These are phyloP conservation scores for Spinibarbus caldwelli DNA, from an alignment of 2,797 vertebrate species.

Conservation along the genomic window DNA sequence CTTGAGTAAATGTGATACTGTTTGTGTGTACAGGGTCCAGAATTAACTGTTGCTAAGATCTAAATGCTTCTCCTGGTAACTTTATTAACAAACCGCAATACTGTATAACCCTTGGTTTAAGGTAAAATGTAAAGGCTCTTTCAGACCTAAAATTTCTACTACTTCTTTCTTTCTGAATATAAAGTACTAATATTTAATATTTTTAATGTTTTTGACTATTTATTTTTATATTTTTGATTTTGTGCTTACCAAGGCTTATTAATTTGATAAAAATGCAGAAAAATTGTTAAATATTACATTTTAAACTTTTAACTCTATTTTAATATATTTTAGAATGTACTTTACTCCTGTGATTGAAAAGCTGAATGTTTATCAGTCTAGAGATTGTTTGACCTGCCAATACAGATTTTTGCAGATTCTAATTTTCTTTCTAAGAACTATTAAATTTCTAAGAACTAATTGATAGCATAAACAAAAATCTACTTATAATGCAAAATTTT, in stretches of 20 bases:
- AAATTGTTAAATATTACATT: not conserved
- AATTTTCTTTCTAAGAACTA: no score
- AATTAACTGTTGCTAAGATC: not conserved
- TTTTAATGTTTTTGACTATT: not conserved
- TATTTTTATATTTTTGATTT: not conserved
- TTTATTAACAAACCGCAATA: not conserved
- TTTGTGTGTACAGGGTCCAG: not conserved
- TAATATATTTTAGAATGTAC: not conserved
- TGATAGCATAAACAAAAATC: not conserved
- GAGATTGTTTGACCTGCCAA: no score
- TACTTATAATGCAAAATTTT: not conserved
- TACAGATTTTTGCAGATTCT: not conserved
- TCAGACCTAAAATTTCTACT: not conserved
- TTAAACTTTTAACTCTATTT: not conserved
- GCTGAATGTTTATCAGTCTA: not conserved
- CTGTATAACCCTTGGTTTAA: not conserved
- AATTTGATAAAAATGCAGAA: not conserved
- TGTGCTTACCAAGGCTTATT: not conserved
- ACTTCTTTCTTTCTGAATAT: not conserved
- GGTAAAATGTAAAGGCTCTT: not conserved
- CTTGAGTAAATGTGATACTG: constrained; percentile 11
- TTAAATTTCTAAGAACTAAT: not conserved
- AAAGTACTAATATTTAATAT: not conserved
- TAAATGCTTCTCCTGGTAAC: not conserved
- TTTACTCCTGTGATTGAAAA: not conserved